A percentile compares a stretch with the other conserved stretches of the same genome.
Evolutionary conservation across 2,888 invertebrate species (phyloP).

Genomic region (Eumerus sabulonum): DNA sequence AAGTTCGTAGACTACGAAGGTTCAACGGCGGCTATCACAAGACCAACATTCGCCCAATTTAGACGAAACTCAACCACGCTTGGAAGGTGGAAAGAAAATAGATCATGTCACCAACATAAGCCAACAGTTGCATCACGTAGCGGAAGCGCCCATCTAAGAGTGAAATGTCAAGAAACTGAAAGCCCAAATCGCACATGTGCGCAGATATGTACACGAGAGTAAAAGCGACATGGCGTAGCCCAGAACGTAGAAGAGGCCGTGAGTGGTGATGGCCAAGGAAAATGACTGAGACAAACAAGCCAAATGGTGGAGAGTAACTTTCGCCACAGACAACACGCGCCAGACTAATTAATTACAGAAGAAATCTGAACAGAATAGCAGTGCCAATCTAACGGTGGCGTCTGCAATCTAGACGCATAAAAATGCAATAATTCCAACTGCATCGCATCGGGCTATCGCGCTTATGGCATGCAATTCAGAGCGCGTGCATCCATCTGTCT

Average conservation of each 20-base stretch:
- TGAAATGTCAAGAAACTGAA: too few species aligned
- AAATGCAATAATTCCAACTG: conserved; percentile 67
- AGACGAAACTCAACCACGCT: too few species aligned
- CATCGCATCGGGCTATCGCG: conserved; percentile 48
- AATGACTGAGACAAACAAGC: not conserved
- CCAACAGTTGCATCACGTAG: too few species aligned
- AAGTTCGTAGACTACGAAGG: too few species aligned
- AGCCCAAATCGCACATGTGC: too few species aligned
- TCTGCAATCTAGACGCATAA: conserved; percentile 67
- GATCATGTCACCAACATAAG: too few species aligned
- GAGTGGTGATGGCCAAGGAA: not conserved
- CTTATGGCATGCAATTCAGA: conserved; percentile 51
- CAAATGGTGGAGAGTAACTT: conserved; percentile 50
- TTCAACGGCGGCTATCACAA: too few species aligned
- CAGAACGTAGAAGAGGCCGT: conserved; percentile 6
- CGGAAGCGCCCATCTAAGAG: not conserved
- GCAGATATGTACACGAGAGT: too few species aligned
- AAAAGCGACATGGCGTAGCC: conserved; percentile 14
- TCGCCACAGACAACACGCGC: conserved; percentile 67
- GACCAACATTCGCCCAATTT: too few species aligned
- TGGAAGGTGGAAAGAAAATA: too few species aligned
- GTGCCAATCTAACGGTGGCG: conserved; percentile 68
- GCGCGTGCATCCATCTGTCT: conserved; percentile 51
- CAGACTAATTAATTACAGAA: conserved; percentile 67
- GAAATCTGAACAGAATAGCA: conserved; percentile 60